phyloP scores from a whole-genome alignment of 2,888 invertebrate species.

The Agonum fuliginosum region DNA sequence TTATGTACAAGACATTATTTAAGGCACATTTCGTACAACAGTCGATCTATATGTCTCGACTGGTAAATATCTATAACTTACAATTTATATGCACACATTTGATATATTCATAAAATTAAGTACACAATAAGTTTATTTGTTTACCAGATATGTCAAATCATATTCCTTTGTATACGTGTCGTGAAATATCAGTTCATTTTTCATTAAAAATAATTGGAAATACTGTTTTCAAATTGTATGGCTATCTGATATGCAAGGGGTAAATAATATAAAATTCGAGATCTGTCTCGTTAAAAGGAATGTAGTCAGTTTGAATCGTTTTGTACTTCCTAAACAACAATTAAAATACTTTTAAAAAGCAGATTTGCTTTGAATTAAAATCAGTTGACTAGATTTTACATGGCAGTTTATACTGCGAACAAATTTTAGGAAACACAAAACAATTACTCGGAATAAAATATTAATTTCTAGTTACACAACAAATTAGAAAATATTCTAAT shows the following conservation, averaged over 20 bases:
- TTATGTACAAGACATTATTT: conserved; percentile 60
- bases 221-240: conserved; percentile 31
- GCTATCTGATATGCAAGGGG: not conserved
- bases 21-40: conserved; percentile 57
- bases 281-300: conserved; percentile 52
- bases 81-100: conserved; percentile 55
- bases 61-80: conserved; percentile 39
- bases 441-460: not conserved
- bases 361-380: not conserved
- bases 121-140: conserved; percentile 42
- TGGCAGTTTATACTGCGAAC: too few relatives aligned
- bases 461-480: not conserved
- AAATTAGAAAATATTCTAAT: conserved; percentile 19
- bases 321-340: not conserved
- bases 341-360: not conserved
- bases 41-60: conserved; percentile 34
- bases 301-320: conserved; percentile 22
- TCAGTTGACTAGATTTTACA: conserved; percentile 9
- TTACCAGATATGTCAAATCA: conserved; percentile 30
- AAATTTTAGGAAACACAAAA: not conserved
- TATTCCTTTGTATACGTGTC: not conserved
- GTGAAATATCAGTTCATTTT: not conserved
- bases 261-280: conserved; percentile 31
- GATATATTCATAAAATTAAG: conserved; percentile 53
- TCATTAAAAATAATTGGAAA: conserved; percentile 7